phyloP scores from a whole-genome alignment of 1,140 invertebrate genomes.

The Steinernema khuongi region DNA sequence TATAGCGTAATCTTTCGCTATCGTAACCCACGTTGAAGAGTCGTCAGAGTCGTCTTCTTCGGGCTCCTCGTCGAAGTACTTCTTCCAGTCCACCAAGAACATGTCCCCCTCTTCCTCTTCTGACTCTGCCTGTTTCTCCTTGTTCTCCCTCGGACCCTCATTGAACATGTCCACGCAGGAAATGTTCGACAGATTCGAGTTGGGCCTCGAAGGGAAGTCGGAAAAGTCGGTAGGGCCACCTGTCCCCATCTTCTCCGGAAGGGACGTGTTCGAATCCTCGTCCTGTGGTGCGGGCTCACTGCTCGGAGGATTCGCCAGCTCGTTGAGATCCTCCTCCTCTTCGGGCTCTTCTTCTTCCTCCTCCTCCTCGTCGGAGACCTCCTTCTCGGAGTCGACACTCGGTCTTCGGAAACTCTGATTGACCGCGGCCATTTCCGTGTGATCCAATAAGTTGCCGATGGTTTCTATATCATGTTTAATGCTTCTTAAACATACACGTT shows the following conservation, averaged over 20 bases:
- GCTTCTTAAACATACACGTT: neutral
- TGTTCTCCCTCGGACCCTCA: conserved; percentile 14
- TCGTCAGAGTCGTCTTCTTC: neutral
- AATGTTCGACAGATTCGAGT: conserved; percentile 23
- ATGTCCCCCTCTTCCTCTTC: neutral
- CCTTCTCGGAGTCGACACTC: neutral
- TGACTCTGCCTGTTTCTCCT: neutral
- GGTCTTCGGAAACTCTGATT: neutral
- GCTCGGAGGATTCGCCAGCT: neutral
- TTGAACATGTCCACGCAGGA: conserved; percentile 65
- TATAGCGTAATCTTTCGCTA: neutral
- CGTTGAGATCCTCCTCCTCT: neutral
- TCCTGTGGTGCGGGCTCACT: neutral
- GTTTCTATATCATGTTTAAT: conserved; percentile 9
- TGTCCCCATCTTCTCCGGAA: neutral
- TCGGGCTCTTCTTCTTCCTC: neutral
- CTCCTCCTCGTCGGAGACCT: conserved; percentile 8
- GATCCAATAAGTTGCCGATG: neutral
- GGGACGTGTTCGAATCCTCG: conserved; percentile 15
- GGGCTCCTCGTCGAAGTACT: neutral
- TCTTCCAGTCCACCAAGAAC: neutral
- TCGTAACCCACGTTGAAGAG: neutral
- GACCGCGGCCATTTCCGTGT: neutral
- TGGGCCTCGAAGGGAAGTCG: neutral
- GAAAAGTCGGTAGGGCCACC: neutral